A percentile compares a stretch with the other conserved stretches of the same genome.
phyloP scores from a whole-genome alignment of 2,113 vertebrate genomes.

The Pluvianellus socialis region DNA sequence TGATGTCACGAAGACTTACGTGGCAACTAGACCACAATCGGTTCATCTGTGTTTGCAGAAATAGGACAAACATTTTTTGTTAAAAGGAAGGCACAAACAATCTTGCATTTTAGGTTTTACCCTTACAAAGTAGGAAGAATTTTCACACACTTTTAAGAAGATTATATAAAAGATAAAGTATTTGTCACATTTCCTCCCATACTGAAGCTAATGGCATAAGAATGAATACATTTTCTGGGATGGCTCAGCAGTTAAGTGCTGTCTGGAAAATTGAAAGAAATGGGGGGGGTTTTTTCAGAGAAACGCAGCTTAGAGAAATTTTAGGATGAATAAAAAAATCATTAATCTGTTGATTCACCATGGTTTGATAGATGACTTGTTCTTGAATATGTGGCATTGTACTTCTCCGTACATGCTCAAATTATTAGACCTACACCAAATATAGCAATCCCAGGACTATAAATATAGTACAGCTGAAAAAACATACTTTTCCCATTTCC shows the following conservation, averaged over 20 bases:
- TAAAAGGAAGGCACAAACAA: not conserved
- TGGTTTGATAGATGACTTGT: slow-evolving; percentile 19
- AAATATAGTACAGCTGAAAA: not conserved
- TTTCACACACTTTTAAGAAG: not conserved
- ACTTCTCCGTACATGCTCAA: not conserved
- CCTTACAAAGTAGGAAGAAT: not conserved
- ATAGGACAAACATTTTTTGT: not conserved
- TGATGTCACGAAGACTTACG: not conserved
- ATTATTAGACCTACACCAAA: not conserved
- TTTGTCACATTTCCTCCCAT: slow-evolving; percentile 13
- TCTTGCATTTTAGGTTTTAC: not conserved
- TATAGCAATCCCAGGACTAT: not conserved
- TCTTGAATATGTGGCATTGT: not conserved
- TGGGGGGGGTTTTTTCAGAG: not conserved
- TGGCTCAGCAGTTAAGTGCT: slow-evolving; percentile 30
- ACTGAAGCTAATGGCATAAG: slow-evolving; percentile 1
- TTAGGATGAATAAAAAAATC: slow-evolving; percentile 6
- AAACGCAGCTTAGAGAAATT: slow-evolving; percentile 9
- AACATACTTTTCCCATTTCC: not conserved
- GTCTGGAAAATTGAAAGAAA: slow-evolving; percentile 32
- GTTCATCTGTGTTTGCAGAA: not conserved
- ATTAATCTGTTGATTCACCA: slow-evolving; percentile 12
- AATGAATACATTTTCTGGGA: slow-evolving; percentile 28
- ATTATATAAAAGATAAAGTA: slow-evolving; percentile 6
- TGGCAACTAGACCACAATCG: not conserved